Evolutionary conservation across 2,888 invertebrate species (phyloP).

Genomic region (Drosophila mulleri): DNA sequence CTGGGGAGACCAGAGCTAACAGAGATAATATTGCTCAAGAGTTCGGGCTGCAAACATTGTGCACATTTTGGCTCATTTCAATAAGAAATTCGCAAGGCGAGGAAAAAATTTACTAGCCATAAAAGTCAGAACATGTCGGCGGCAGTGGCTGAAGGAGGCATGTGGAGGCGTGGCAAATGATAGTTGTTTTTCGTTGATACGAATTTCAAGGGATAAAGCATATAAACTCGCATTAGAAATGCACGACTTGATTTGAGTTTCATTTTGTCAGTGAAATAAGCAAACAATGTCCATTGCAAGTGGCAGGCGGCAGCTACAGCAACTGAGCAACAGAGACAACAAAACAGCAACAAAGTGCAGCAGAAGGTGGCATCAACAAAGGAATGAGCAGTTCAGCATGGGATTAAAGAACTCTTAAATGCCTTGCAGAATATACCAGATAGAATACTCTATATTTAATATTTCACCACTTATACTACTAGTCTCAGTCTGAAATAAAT

Average conservation of each 20-base stretch:
- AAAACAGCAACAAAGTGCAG: slow-evolving; percentile 48
- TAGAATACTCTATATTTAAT: slow-evolving; percentile 3
- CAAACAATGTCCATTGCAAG: slow-evolving; percentile 73
- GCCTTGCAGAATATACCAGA: not conserved
- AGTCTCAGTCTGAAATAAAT: not conserved
- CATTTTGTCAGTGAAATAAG: slow-evolving; percentile 72
- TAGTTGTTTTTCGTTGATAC: slow-evolving; percentile 53
- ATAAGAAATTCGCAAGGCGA: slow-evolving; percentile 71
- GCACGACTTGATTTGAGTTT: slow-evolving; percentile 83
- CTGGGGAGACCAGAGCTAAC: slow-evolving; percentile 35
- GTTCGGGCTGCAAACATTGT: slow-evolving; percentile 48
- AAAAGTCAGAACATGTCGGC: slow-evolving; percentile 58
- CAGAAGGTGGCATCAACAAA: slow-evolving; percentile 42
- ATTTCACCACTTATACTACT: too few species aligned
- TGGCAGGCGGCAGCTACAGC: slow-evolving; percentile 16
- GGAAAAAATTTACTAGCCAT: slow-evolving; percentile 49
- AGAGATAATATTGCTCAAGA: slow-evolving; percentile 50
- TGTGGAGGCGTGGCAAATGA: slow-evolving; percentile 10
- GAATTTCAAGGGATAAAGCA: slow-evolving; percentile 65
- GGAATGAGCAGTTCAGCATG: not conserved
- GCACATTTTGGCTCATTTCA: slow-evolving; percentile 76
- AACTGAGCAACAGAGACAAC: slow-evolving; percentile 26
- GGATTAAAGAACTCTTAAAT: not conserved
- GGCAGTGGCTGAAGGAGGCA: not conserved
- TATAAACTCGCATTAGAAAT: slow-evolving; percentile 84